Base-by-base conservation (phyloP, 2,888 invertebrate genomes). In the Pedicia rivosa region DNA sequence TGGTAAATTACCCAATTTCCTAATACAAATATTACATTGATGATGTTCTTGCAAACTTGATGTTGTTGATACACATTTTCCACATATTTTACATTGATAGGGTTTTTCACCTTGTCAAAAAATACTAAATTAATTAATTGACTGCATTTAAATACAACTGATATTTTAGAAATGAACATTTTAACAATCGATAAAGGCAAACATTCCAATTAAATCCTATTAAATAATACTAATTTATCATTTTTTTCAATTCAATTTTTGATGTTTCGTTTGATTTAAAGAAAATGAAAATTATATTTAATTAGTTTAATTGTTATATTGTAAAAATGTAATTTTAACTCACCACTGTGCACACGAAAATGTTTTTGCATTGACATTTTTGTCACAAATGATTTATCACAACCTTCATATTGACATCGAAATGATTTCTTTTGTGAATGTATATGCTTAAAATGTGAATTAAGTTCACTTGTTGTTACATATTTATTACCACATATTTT, bases 401-500 rank as follows among this genome's bases (percentile, higher is more conserved):
- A 44, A 40, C 43, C 40, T 30, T 45, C 41, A 37, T 41, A 42
- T 35, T 43, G 39, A 36, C 46, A 44, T 20, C 35, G 15, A 43
- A 40, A 44, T 32, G 44, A 41, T 37, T 42, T 46, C 38, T 42
- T 30, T 35, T 42, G 29, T 15, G 43, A 44, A 42, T 48, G 47
- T 15, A 47, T 47, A 22, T 46, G 44, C 15, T 41, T 44, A 3
- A 45, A 41, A 37, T 46, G 47, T 3, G 46, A 46, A 4, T 39
- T 43, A 15, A 47, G 37, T 35, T 48, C 44, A n/a, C 47, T 45
- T 1, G 42, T 40, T 2, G 49, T 49, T 2, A 48, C 46, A 34
- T 43, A 48, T 10, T 40, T 38, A 33, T 47, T 47, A 5, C 42
- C 42, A 37, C 48, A 49, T 4, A 37, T 22, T 16, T 43, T 40